Percentiles rank a stretch among this genome's conserved stretches.
phyloP scores from a whole-genome alignment of 30 jellyfish, hydroid and myxozoan genomes.

The Pseudorhiza aurosa region DNA sequence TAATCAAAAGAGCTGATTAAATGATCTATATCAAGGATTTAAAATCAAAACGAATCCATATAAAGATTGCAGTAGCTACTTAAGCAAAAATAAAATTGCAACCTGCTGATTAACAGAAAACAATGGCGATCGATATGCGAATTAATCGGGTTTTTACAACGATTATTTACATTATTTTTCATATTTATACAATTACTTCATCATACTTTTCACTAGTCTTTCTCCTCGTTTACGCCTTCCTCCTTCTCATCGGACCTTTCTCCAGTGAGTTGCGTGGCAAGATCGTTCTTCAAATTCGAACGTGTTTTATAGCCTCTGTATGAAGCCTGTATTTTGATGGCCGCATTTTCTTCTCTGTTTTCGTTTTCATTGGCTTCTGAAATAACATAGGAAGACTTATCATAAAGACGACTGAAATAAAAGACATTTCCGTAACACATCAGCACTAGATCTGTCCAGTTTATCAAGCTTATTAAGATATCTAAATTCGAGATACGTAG shows the following conservation, averaged over 20 bases:
- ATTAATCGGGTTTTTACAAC: conserved; percentile 14
- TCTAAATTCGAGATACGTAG: too few relatives aligned
- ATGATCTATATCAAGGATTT: too few relatives aligned
- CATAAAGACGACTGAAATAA: too few relatives aligned
- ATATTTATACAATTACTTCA: not conserved
- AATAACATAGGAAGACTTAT: not conserved
- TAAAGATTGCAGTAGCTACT: too few relatives aligned
- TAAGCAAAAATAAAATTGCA: too few relatives aligned
- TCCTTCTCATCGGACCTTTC: not conserved
- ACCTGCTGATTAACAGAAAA: too few relatives aligned
- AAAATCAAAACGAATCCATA: too few relatives aligned
- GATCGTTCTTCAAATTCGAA: conserved; percentile 16
- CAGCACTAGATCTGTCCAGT: too few relatives aligned
- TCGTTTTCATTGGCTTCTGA: conserved; percentile 27
- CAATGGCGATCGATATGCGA: not conserved
- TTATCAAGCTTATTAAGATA: too few relatives aligned
- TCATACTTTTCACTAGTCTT: conserved; percentile 12
- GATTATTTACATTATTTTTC: conserved; percentile 10
- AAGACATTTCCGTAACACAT: too few relatives aligned
- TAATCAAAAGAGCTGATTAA: too few relatives aligned
- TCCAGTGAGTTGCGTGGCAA: conserved; percentile 1
- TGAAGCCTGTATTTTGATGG: conserved; percentile 78
- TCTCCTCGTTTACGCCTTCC: conserved; percentile 17
- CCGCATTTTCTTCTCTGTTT: conserved; percentile 44
- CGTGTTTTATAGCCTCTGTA: conserved; percentile 77